A percentile compares a stretch with the other conserved stretches of the same genome.
Conservation (phyloP, 2,113 vertebrate species). For the Antechinus flavipes region DNA sequence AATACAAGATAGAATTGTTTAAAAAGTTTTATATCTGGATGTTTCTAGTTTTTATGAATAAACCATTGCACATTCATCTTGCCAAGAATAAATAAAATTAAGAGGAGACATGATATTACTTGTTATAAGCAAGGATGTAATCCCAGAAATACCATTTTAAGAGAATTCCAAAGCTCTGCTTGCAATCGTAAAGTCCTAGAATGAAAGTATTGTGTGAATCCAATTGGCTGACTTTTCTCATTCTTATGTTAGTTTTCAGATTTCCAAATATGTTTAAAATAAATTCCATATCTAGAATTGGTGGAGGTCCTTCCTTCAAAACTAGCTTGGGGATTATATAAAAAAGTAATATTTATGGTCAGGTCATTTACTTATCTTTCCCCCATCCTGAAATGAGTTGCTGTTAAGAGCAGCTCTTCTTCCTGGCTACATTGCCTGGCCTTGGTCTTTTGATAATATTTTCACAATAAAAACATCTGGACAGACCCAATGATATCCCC, state of each 20-base stretch:
- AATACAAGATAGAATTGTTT: not conserved
- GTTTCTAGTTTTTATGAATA: conserved; percentile 7
- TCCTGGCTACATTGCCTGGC: not conserved
- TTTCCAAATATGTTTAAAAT: not conserved
- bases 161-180: not conserved
- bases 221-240: not conserved
- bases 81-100: conserved; percentile 39
- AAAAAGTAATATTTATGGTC: not conserved
- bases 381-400: not conserved
- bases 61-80: conserved; percentile 2
- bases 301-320: not conserved
- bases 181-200: not conserved
- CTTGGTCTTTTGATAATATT: conserved; percentile 61
- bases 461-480: conserved; percentile 67
- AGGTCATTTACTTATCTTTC: not conserved
- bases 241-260: conserved; percentile 42
- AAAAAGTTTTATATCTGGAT: not conserved
- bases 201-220: not conserved
- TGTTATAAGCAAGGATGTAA: not conserved
- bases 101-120: not conserved
- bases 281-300: not conserved
- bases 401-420: not conserved
- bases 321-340: not conserved
- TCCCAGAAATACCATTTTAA: not conserved
- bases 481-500: conserved; percentile 43